Evolutionary conservation across 2,888 invertebrate genomes (phyloP).

Genomic region (Aspidapion aeneum): DNA sequence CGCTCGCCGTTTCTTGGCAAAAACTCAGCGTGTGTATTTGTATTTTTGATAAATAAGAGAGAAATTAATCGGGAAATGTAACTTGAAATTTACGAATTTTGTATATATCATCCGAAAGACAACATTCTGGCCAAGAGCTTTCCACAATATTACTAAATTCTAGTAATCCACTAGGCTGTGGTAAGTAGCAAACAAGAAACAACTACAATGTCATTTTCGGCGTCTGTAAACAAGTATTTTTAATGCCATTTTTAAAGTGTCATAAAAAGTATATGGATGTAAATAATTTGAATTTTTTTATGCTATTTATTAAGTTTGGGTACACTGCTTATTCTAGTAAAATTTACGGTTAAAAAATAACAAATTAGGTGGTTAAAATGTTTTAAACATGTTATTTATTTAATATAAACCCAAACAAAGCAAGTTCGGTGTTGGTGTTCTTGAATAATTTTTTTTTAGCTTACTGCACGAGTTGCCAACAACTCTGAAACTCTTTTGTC

Average conservation of each 20-base stretch:
- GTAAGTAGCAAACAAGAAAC: neutral
- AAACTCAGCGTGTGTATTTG: too few relatives aligned
- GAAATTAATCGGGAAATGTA: neutral
- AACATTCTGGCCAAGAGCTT: neutral
- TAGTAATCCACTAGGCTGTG: neutral
- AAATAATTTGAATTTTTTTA: too few relatives aligned
- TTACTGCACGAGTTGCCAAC: slow-evolving; percentile 10
- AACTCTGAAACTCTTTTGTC: slow-evolving; percentile 6
- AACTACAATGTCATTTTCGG: neutral
- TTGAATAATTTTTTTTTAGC: neutral
- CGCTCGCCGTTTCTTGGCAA: too few relatives aligned
- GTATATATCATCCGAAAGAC: too few relatives aligned
- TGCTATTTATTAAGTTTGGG: neutral
- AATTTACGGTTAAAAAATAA: neutral
- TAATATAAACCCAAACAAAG: neutral
- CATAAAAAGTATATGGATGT: neutral
- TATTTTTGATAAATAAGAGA: neutral
- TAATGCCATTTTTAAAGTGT: too few relatives aligned
- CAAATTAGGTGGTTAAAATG: neutral
- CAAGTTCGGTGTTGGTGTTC: neutral
- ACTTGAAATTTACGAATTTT: too few relatives aligned
- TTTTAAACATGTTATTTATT: neutral
- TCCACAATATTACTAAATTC: neutral
- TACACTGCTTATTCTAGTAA: neutral
- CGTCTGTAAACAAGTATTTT: neutral